phyloP scores from a whole-genome alignment of 1,140 invertebrate species.

The Phymastichus coffea region DNA sequence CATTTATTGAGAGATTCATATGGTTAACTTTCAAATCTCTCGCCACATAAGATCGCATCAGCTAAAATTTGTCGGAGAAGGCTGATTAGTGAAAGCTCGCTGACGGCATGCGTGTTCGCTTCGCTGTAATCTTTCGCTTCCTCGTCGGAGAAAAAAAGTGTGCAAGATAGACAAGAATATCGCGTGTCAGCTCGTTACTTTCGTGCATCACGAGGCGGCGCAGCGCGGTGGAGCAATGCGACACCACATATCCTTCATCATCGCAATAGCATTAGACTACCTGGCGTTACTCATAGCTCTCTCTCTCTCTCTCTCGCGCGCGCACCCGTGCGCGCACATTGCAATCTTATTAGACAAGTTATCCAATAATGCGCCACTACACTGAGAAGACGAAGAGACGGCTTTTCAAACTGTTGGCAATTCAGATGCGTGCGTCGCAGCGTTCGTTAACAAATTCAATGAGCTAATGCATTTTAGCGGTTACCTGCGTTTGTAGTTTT shows the following conservation, averaged over 20 bases:
- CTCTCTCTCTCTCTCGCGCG: too few relatives aligned
- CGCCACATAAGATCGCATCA: too few relatives aligned
- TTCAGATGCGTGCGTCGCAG: constrained; percentile 2
- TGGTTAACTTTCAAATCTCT: too few relatives aligned
- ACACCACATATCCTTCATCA: background rate
- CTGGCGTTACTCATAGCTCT: too few relatives aligned
- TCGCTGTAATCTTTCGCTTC: background rate
- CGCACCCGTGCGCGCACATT: too few relatives aligned
- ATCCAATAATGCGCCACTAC: constrained; percentile 26
- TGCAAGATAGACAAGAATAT: background rate
- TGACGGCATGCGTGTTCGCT: background rate
- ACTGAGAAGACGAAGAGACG: background rate
- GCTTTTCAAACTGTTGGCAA: constrained; percentile 25
- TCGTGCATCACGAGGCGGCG: background rate
- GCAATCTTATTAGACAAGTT: constrained; percentile 33
- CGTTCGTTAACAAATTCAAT: constrained; percentile 18
- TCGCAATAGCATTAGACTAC: background rate
- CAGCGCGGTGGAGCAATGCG: background rate
- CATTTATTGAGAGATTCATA: too few relatives aligned
- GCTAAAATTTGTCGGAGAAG: background rate
- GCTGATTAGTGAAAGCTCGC: background rate
- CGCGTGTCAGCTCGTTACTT: constrained; percentile 7
- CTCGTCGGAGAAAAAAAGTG: background rate
- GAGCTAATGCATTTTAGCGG: constrained; percentile 13
- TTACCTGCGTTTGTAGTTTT: too few relatives aligned